Conservation (phyloP, 2,888 invertebrate species). For the Drosophila mulleri region DNA sequence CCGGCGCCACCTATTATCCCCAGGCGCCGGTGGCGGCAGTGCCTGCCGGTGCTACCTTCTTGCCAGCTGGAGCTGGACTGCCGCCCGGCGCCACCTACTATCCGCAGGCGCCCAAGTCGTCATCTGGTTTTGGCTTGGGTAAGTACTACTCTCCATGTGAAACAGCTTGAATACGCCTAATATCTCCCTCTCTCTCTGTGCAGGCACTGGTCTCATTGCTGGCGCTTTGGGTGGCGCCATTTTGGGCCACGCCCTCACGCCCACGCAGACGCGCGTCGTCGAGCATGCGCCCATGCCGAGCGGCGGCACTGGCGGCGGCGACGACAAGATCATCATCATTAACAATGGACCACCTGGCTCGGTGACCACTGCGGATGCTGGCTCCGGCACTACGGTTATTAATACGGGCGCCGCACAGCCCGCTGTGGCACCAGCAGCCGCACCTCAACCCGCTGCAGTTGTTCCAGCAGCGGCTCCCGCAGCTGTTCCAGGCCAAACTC, state of each 20-base stretch:
- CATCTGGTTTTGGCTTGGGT: constrained; percentile 83
- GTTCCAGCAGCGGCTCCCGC: constrained; percentile 5
- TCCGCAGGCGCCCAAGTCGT: constrained; percentile 77
- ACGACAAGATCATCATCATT: constrained; percentile 83
- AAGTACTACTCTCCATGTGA: constrained; percentile 13
- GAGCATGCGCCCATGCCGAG: constrained; percentile 57
- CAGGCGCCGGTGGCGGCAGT: constrained; percentile 64
- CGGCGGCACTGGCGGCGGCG: constrained; percentile 53
- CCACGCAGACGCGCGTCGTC: constrained; percentile 74
- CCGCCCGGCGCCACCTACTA: constrained; percentile 76
- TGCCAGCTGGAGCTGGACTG: constrained; percentile 65
- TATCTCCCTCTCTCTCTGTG: not conserved
- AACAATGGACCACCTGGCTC: constrained; percentile 84
- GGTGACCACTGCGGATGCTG: constrained; percentile 76
- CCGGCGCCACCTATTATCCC: constrained; percentile 74
- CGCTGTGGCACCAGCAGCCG: constrained; percentile 23
- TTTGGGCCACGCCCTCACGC: constrained; percentile 82
- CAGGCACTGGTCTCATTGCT: constrained; percentile 83
- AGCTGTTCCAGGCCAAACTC: constrained; percentile 3
- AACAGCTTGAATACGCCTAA: not conserved
- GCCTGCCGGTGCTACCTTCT: constrained; percentile 75
- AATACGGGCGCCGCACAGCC: constrained; percentile 58
- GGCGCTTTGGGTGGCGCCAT: constrained; percentile 83
- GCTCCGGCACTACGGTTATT: constrained; percentile 79
- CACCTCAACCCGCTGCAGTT: constrained; percentile 3